Percentiles rank a stretch among this genome's conserved stretches.
These are phyloP conservation scores for Elymnias hypermnestra DNA, from an alignment of 1,140 invertebrate genomes.

Conservation along the genomic window DNA sequence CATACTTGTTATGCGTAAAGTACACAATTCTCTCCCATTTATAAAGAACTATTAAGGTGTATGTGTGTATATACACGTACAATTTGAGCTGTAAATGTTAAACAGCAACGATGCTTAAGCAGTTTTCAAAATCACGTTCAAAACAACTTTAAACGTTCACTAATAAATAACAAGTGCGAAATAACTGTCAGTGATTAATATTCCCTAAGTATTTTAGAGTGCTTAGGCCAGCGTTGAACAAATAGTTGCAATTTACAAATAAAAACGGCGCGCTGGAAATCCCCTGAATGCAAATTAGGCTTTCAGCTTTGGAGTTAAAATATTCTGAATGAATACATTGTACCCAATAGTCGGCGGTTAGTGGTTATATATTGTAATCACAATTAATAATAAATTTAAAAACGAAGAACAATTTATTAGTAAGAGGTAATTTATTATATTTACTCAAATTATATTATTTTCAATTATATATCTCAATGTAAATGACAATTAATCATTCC, in stretches of 20 bases:
- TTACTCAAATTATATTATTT: too few relatives aligned
- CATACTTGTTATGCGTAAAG: too few relatives aligned
- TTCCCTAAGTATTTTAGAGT: slow-evolving; percentile 5
- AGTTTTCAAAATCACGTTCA: background rate
- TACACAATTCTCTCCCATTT: too few relatives aligned
- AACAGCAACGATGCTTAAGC: background rate
- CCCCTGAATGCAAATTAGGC: slow-evolving; percentile 23
- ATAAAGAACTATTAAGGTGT: too few relatives aligned
- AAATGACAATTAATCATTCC: too few relatives aligned
- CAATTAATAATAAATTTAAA: too few relatives aligned
- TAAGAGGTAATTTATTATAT: too few relatives aligned
- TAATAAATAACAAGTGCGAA: slow-evolving; percentile 2
- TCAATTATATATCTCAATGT: too few relatives aligned
- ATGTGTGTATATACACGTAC: too few relatives aligned
- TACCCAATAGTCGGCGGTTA: slow-evolving; percentile 1
- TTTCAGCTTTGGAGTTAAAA: slow-evolving; percentile 20
- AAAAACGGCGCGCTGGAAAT: slow-evolving; percentile 9
- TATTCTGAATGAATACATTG: slow-evolving; percentile 17
- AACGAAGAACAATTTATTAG: too few relatives aligned
- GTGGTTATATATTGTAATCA: background rate
- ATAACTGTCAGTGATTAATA: slow-evolving; percentile 6
- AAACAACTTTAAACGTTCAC: background rate
- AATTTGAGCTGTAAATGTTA: too few relatives aligned
- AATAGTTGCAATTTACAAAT: slow-evolving; percentile 17
- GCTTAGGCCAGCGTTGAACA: slow-evolving; percentile 11